phyloP scores from a whole-genome alignment of 2,888 invertebrate genomes.

The Cheilosia grossa region DNA sequence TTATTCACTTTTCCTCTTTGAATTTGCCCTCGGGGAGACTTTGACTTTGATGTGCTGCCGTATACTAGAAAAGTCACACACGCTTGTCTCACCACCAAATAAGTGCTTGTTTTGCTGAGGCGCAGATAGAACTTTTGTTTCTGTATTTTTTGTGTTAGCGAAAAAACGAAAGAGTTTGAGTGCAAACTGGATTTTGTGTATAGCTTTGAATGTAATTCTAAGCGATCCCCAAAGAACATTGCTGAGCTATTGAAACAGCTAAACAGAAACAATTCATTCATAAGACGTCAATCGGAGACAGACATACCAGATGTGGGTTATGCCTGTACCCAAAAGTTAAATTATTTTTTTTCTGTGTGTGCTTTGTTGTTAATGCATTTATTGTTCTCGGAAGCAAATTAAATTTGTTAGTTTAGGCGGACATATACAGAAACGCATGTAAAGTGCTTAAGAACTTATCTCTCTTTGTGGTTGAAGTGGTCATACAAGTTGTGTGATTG shows the following conservation, averaged over 20 bases:
- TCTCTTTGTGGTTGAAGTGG: slow-evolving; percentile 43
- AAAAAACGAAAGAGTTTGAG: slow-evolving; percentile 46
- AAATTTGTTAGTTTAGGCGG: slow-evolving; percentile 37
- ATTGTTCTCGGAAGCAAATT: slow-evolving; percentile 28
- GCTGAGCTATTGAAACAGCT: slow-evolving; percentile 17
- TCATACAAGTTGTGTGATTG: slow-evolving; percentile 47
- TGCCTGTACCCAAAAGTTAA: slow-evolving; percentile 22
- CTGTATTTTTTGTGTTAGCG: not conserved
- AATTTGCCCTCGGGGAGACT: not conserved
- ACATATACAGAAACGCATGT: slow-evolving; percentile 10
- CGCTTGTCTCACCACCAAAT: slow-evolving; percentile 4
- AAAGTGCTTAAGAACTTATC: slow-evolving; percentile 48
- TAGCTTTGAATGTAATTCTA: not conserved
- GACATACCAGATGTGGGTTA: slow-evolving; percentile 28
- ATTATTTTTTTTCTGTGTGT: slow-evolving; percentile 17
- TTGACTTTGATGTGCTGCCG: slow-evolving; percentile 22
- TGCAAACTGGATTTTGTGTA: slow-evolving; percentile 33
- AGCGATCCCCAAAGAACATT: slow-evolving; percentile 12
- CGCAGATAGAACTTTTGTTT: slow-evolving; percentile 20
- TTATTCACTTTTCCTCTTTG: slow-evolving; percentile 23
- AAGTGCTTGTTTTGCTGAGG: slow-evolving; percentile 30
- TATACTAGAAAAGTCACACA: not conserved
- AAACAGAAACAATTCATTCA: slow-evolving; percentile 58
- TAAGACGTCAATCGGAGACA: slow-evolving; percentile 60
- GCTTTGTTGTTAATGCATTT: slow-evolving; percentile 54